These are phyloP conservation scores for Sorex maritimensis DNA, from an alignment of 2,797 vertebrate species.

Conservation along the genomic window DNA sequence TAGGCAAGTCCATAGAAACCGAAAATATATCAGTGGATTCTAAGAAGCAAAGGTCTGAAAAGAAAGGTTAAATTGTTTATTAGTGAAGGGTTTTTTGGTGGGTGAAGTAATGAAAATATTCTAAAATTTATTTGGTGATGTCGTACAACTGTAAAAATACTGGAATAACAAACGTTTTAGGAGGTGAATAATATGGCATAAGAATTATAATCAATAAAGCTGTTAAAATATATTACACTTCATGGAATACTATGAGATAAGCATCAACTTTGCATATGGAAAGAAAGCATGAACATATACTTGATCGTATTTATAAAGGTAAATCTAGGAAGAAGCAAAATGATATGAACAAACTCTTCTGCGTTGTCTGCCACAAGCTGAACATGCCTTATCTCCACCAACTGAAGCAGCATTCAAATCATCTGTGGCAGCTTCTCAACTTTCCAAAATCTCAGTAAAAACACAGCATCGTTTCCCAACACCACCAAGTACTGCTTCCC, in stretches of 20 bases:
- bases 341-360: background rate
- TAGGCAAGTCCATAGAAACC: slow-evolving; percentile 3
- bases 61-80: background rate
- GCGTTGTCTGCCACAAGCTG: background rate
- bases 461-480: too few species aligned
- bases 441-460: background rate
- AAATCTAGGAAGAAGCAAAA: background rate
- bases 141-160: background rate
- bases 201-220: background rate
- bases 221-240: background rate
- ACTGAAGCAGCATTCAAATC: background rate
- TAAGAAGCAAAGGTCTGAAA: background rate
- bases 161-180: background rate
- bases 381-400: background rate
- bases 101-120: background rate
- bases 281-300: slow-evolving; percentile 1
- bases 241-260: background rate
- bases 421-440: background rate
- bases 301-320: background rate
- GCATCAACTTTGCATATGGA: background rate
- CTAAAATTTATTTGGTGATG: background rate
- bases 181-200: background rate
- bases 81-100: background rate
- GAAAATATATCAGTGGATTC: background rate
- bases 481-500: too few species aligned